Conservation (phyloP, 1,140 invertebrate genomes). For the Diachasma alloeum region DNA sequence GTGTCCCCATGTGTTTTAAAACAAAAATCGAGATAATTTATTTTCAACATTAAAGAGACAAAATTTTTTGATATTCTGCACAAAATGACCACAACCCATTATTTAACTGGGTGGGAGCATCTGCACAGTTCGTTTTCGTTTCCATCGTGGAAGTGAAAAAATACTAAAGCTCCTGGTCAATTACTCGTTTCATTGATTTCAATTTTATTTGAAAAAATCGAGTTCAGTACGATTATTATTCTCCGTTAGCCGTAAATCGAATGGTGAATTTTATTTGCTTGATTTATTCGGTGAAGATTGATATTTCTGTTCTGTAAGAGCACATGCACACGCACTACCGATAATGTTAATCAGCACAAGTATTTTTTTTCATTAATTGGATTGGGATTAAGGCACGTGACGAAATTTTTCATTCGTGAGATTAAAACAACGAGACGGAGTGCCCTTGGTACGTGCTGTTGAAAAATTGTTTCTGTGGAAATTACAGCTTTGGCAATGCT, state of each 20-base stretch:
- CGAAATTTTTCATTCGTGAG: background rate
- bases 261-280: conserved; percentile 26
- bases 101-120: conserved; percentile 18
- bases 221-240: background rate
- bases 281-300: conserved; percentile 1
- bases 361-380: background rate
- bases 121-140: conserved; percentile 9
- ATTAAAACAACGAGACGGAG: background rate
- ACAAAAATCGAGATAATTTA: background rate
- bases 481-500: background rate
- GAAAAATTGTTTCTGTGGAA: background rate
- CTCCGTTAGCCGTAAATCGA: conserved; percentile 1
- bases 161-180: background rate
- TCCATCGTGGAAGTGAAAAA: background rate
- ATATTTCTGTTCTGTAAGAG: conserved; percentile 16
- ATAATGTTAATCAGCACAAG: background rate
- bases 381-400: too few relatives aligned
- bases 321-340: conserved; percentile 22
- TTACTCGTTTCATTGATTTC: background rate
- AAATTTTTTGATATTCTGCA: conserved; percentile 8
- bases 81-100: conserved; percentile 8
- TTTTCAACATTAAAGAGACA: background rate
- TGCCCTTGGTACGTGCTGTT: background rate
- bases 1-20: conserved; percentile 44
- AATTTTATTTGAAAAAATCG: background rate